phyloP scores from a whole-genome alignment of 1,140 invertebrate species.

The Agrypnia vestita region DNA sequence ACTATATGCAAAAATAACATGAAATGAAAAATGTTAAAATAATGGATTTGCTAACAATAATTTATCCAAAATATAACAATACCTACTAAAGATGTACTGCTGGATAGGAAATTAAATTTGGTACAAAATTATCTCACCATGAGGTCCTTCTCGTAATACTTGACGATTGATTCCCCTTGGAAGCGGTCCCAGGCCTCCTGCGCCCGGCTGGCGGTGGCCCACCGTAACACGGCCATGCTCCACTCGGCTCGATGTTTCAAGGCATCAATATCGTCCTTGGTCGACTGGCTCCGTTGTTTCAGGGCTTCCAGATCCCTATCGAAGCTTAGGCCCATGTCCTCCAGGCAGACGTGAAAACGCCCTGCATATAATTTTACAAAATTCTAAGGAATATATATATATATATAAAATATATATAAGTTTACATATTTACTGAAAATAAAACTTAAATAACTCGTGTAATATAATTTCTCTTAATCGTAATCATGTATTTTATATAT shows the following conservation, averaged over 20 bases:
- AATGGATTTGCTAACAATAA: no score
- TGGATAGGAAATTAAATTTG: no score
- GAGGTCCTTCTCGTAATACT: conserved; percentile 38
- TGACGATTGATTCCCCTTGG: conserved; percentile 31
- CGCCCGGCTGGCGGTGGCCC: conserved; percentile 15
- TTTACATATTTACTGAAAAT: not conserved
- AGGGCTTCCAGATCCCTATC: not conserved
- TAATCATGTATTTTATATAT: no score
- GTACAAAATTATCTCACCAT: conserved; percentile 10
- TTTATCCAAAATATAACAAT: no score
- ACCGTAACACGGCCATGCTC: conserved; percentile 24
- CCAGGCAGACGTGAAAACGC: conserved; percentile 8
- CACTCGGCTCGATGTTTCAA: conserved; percentile 27
- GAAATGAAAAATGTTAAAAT: no score
- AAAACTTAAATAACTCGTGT: not conserved
- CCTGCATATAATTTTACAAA: not conserved
- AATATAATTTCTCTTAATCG: no score
- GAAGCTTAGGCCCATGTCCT: conserved; percentile 10
- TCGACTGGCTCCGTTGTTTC: not conserved
- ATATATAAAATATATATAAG: not conserved
- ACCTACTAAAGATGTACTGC: no score
- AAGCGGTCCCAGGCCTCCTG: conserved; percentile 6
- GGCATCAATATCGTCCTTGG: not conserved
- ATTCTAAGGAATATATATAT: no score
- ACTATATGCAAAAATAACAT: no score